Evolutionary conservation across 2,797 vertebrate species (phyloP), one percentile per base, ranked within the genome.

Genomic region (Platyrinchus mystaceus): DNA sequence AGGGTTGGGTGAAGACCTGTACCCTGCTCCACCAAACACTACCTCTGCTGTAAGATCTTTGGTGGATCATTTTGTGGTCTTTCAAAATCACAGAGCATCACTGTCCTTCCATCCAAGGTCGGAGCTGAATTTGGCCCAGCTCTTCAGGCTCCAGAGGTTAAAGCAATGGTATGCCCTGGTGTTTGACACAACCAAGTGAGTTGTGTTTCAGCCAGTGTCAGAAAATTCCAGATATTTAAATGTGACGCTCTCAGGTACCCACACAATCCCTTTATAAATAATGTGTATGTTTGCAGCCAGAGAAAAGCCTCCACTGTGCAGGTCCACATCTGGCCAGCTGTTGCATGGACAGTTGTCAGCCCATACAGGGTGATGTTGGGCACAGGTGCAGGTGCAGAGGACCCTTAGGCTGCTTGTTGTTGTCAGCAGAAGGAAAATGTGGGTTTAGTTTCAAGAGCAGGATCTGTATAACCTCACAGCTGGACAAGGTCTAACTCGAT

Each of bases 41-140:
- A 5, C 20, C 9, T 81, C 47, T 9, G 1, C 43, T 64, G 23
- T 30, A 24, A 19, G 16, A 15, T 8, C 2, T 80, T 46, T 39
- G 26, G 20, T 44, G 23, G 30, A 46, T 53, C 4, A 0, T n/a
- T 55, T n/a, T 41, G 46, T 78, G 44, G 24, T 41, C 13, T 28
- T 76, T 60, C 67, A 47, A 58, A 66, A 43, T 26, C 39, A 6
- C 2, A 20, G 0, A 3, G 23, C 58, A 5, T 53, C 2, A 0
- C 7, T 9, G 14, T 50, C 46, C 46, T 56, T 60, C 37, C 53
- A 11, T 17, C 22, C 0, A 0, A 41, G 58, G n/a, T 39, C 53
- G 52, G 58, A 52, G 14, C 34, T 60, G 46, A 66, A 34, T 4
- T 22, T 87, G 49, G 19, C 10, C 14, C 20, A 71, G 64, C 39